A percentile compares a stretch with the other conserved stretches of the same genome.
Conservation (phyloP, 2,797 vertebrate genomes). For the Pseudochirops cupreus region DNA sequence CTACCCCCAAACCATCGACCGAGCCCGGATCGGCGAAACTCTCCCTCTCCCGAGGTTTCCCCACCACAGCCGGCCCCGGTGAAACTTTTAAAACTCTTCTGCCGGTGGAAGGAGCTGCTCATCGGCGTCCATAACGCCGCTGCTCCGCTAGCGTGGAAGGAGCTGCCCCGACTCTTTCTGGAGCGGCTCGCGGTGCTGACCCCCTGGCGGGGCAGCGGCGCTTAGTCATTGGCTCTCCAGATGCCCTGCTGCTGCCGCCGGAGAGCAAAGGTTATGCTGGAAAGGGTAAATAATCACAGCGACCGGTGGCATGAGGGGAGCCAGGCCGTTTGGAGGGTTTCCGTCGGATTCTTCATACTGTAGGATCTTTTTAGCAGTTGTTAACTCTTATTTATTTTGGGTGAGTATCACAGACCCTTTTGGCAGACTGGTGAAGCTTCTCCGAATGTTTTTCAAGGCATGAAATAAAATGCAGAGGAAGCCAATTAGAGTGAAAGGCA, state of each 20-base stretch:
- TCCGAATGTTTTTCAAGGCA: too few relatives aligned
- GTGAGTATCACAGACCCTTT: background rate
- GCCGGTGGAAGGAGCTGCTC: background rate
- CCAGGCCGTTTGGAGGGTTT: background rate
- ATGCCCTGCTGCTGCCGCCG: background rate
- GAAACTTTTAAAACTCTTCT: constrained; percentile 43
- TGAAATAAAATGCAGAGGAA: too few relatives aligned
- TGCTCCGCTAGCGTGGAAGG: background rate
- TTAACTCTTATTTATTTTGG: too few relatives aligned
- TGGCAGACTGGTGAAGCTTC: background rate
- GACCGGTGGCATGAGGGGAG: too few relatives aligned
- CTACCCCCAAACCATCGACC: background rate
- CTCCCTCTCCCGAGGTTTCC: background rate
- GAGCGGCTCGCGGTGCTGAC: background rate
- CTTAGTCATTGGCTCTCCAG: background rate
- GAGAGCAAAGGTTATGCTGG: accelerated
- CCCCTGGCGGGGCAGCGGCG: background rate
- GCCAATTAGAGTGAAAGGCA: background rate
- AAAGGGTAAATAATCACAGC: background rate
- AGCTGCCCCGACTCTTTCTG: background rate
- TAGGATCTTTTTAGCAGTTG: too few relatives aligned
- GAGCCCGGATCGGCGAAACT: background rate
- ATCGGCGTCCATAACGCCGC: background rate
- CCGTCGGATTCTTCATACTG: too few relatives aligned
- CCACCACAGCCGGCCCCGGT: background rate